Conservation (phyloP, 35 echinoderm and acorn worm genomes). For the Eucidaris tribuloides region DNA sequence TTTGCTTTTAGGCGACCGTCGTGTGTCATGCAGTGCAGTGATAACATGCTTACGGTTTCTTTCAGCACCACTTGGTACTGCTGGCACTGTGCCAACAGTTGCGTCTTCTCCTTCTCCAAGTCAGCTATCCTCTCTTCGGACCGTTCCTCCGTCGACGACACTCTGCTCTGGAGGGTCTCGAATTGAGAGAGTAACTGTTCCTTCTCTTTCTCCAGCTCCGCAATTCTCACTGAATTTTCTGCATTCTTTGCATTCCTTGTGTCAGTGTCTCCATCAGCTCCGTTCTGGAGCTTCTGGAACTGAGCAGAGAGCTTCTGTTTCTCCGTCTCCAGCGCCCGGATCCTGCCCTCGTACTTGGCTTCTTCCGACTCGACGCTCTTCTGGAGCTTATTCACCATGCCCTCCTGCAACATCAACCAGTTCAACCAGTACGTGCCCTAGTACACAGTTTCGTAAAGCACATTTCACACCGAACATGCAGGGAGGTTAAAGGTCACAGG, state of each 20-base stretch:
- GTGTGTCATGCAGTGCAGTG: too few relatives aligned
- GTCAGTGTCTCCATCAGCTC: neutral
- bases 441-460: too few relatives aligned
- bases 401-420: conserved; percentile 57
- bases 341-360: conserved; percentile 14
- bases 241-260: neutral
- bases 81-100: conserved; percentile 43
- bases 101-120: conserved; percentile 38
- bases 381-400: conserved; percentile 84
- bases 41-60: conserved; percentile 51
- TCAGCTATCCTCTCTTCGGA: neutral
- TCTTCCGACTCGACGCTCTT: conserved; percentile 52
- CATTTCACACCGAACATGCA: too few relatives aligned
- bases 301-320: conserved; percentile 27
- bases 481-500: too few relatives aligned
- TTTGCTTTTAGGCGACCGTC: too few relatives aligned
- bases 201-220: neutral
- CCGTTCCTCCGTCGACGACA: neutral
- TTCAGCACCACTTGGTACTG: conserved; percentile 54
- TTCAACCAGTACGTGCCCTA: conserved; percentile 30
- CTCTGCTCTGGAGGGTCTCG: neutral
- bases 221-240: neutral
- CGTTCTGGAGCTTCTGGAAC: conserved; percentile 16
- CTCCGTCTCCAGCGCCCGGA: conserved; percentile 47
- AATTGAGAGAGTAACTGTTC: neutral